phyloP scores from a whole-genome alignment of 1,140 invertebrate genomes.

The Macrostomum lignano region DNA sequence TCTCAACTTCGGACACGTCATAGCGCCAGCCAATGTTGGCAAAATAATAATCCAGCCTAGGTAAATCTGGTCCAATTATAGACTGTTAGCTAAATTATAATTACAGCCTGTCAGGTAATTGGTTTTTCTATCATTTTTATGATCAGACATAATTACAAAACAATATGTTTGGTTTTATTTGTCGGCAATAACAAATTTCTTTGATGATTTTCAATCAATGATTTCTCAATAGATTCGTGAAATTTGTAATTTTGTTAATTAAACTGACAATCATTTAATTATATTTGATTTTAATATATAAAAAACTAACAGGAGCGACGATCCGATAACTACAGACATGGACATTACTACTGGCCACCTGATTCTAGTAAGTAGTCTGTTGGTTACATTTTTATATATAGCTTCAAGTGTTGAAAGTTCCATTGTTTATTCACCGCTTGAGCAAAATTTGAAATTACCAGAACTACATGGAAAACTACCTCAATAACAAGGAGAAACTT shows the following conservation, averaged over 20 bases:
- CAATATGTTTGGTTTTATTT: too few species aligned
- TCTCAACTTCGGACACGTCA: too few species aligned
- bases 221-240: background rate
- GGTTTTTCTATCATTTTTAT: background rate
- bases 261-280: background rate
- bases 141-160: too few species aligned
- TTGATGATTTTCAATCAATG: too few species aligned
- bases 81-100: background rate
- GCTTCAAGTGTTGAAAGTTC: background rate
- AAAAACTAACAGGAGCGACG: constrained; percentile 54
- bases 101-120: background rate
- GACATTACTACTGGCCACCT: constrained; percentile 96
- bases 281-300: background rate
- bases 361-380: constrained; percentile 55
- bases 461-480: constrained; percentile 94
- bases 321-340: constrained; percentile 64
- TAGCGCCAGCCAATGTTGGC: too few species aligned
- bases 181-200: too few species aligned
- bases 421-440: constrained; percentile 3
- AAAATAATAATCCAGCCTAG: background rate
- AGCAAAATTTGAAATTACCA: constrained; percentile 18
- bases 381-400: background rate
- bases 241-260: background rate
- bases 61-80: background rate
- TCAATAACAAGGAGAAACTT: constrained; percentile 74